These are phyloP conservation scores for Indicator indicator DNA, from an alignment of 2,113 vertebrate genomes.

Conservation along the genomic window DNA sequence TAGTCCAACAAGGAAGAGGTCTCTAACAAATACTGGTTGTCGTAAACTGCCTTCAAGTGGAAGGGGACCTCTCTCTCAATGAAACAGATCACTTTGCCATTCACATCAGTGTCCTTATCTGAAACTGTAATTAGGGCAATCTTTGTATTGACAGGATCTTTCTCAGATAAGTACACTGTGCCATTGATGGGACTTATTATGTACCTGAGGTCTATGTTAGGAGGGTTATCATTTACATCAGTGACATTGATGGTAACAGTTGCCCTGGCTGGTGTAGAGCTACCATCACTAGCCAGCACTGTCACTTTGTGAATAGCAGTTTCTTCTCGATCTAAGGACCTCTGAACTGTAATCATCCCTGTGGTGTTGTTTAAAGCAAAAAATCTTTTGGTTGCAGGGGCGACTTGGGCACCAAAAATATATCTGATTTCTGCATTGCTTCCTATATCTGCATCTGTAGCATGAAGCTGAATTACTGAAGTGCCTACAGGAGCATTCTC, in stretches of 20 bases:
- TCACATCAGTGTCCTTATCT: conserved; percentile 98
- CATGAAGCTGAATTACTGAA: conserved; percentile 94
- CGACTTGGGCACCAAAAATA: conserved; percentile 94
- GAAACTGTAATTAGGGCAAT: conserved; percentile 98
- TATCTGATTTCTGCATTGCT: conserved; percentile 97
- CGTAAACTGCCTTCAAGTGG: conserved; percentile 96
- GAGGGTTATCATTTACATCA: conserved; percentile 98
- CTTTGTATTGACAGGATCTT: conserved; percentile 97
- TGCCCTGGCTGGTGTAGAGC: conserved; percentile 93
- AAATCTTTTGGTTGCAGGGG: conserved; percentile 93
- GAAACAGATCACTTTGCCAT: conserved; percentile 98
- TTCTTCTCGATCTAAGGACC: conserved; percentile 94
- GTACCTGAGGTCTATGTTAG: conserved; percentile 98
- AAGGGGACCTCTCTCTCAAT: conserved; percentile 98
- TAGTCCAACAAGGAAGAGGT: conserved; percentile 97
- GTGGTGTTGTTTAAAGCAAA: conserved; percentile 96
- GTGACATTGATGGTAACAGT: conserved; percentile 97
- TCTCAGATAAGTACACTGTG: conserved; percentile 98
- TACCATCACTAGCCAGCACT: conserved; percentile 96
- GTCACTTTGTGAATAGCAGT: conserved; percentile 96
- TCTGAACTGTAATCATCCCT: conserved; percentile 95
- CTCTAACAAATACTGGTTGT: conserved; percentile 98
- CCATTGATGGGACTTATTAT: conserved; percentile 99
- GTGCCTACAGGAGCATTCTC: conserved; percentile 94
- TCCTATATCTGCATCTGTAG: conserved; percentile 96